Conservation (phyloP, 2,888 invertebrate species). For the Bombylius discolor region DNA sequence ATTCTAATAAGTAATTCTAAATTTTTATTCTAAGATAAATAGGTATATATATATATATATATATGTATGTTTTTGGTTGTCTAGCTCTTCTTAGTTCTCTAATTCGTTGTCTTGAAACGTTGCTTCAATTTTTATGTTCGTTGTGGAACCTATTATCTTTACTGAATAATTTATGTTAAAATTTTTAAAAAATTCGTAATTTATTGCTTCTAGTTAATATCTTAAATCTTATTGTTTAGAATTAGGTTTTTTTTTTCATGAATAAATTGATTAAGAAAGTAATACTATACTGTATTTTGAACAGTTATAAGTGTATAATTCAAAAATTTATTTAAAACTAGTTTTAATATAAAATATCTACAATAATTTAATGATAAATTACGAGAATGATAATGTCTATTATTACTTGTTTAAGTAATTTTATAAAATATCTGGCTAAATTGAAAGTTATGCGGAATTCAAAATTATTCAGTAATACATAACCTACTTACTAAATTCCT, state of each 20-base stretch:
- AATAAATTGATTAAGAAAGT: background rate
- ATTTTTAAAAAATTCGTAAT: constrained; percentile 16
- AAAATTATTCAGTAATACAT: constrained; percentile 20
- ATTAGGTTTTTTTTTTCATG: background rate
- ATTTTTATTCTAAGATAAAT: no score
- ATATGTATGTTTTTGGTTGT: no score
- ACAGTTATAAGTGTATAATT: background rate
- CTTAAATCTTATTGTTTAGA: no score
- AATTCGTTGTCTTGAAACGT: constrained; percentile 40
- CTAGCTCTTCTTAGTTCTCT: constrained; percentile 26
- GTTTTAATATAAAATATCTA: no score
- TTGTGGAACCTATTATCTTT: constrained; percentile 14
- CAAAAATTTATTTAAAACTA: background rate
- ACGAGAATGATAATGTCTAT: no score
- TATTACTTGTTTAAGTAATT: background rate
- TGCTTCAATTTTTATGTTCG: constrained; percentile 30
- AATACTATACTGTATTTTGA: background rate
- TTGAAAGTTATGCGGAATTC: background rate
- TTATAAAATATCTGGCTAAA: background rate
- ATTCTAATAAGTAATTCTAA: no score
- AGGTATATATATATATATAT: no score
- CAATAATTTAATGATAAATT: no score
- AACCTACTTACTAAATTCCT: constrained; percentile 19
- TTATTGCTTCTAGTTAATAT: background rate
- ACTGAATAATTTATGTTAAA: constrained; percentile 9